phyloP scores from a whole-genome alignment of 2,888 invertebrate species.

The Adela reaumurella region DNA sequence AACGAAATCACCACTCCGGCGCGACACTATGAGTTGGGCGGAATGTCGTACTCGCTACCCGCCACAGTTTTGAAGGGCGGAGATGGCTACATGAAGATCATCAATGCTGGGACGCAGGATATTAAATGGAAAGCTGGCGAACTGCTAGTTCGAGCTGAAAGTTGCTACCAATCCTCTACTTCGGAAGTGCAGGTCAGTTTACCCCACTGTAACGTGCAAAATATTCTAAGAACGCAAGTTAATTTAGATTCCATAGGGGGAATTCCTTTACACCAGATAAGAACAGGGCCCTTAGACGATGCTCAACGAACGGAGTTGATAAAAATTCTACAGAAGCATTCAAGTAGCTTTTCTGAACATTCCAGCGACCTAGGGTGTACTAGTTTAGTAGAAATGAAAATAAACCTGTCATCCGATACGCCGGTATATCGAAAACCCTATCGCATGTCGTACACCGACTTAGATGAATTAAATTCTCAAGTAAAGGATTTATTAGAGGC shows the following conservation, averaged over 20 bases:
- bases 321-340: no score
- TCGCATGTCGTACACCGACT: no score
- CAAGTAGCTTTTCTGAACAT: no score
- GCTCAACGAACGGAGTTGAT: background rate
- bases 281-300: background rate
- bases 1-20: slow-evolving; percentile 7
- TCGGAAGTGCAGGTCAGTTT: slow-evolving; percentile 3
- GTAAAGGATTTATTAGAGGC: slow-evolving; percentile 12
- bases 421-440: background rate
- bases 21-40: slow-evolving; percentile 13
- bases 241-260: background rate
- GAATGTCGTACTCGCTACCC: slow-evolving; percentile 13
- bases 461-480: no score
- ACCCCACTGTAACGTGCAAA: background rate
- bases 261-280: background rate
- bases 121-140: slow-evolving; percentile 7
- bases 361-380: slow-evolving; percentile 14
- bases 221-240: background rate
- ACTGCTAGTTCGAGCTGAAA: slow-evolving; percentile 8
- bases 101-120: slow-evolving; percentile 11
- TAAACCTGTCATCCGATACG: slow-evolving; percentile 11
- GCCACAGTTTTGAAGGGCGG: slow-evolving; percentile 14
- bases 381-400: slow-evolving; percentile 8
- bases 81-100: slow-evolving; percentile 14
- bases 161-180: slow-evolving; percentile 7